Evolutionary conservation across 2,797 vertebrate genomes (phyloP).

Genomic region (Poeciliopsis presidionis): DNA sequence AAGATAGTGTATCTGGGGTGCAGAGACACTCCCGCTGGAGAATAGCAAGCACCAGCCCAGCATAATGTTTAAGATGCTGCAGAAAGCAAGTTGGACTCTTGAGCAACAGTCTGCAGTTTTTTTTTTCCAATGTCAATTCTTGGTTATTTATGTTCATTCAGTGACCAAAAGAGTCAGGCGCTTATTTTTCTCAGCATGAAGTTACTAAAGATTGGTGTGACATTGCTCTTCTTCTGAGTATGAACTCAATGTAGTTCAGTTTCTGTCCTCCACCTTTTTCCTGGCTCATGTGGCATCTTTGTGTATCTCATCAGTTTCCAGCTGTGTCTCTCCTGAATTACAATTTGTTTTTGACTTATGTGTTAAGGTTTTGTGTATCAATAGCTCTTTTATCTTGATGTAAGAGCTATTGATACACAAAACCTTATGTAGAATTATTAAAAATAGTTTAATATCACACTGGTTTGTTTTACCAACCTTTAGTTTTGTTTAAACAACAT

Average conservation of each 20-base stretch:
- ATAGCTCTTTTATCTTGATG: background rate
- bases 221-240: background rate
- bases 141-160: background rate
- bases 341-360: background rate
- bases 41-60: background rate
- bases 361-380: background rate
- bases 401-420: no score
- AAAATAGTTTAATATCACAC: background rate
- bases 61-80: background rate
- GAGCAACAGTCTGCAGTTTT: background rate
- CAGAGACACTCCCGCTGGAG: background rate
- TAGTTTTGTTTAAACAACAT: conserved; percentile 20
- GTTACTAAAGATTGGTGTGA: background rate
- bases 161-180: background rate
- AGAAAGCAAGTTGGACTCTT: background rate
- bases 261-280: background rate
- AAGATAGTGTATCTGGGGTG: background rate
- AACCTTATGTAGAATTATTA: background rate
- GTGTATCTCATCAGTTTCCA: background rate
- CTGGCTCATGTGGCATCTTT: background rate
- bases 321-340: background rate
- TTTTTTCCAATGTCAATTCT: background rate
- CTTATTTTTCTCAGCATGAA: background rate
- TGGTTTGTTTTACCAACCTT: background rate
- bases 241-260: background rate